These are phyloP conservation scores for Asobara japonica DNA, from an alignment of 1,140 invertebrate species.

Conservation along the genomic window DNA sequence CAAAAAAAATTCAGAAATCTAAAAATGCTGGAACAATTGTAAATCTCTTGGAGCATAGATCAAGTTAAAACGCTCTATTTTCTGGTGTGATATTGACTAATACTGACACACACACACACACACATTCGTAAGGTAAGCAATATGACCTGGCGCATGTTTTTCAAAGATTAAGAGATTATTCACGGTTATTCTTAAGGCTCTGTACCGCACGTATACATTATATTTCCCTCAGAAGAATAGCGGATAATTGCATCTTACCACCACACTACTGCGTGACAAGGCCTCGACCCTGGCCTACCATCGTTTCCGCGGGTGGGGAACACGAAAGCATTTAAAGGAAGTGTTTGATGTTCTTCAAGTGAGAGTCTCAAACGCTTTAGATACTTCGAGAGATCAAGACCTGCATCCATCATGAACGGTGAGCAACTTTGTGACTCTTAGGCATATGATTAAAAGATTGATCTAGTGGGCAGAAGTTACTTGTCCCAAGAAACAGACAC, in stretches of 20 bases:
- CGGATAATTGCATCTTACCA: not conserved
- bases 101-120: not conserved
- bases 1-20: not conserved
- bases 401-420: constrained; percentile 15
- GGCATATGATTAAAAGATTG: not conserved
- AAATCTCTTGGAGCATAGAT: too few species aligned
- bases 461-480: too few species aligned
- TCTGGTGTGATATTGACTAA: not conserved
- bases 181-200: not conserved
- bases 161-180: not conserved
- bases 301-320: not conserved
- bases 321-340: not conserved
- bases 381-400: not conserved
- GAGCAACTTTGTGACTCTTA: not conserved
- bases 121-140: too few species aligned
- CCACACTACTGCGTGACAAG: not conserved
- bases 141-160: not conserved
- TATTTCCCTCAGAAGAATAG: not conserved
- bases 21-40: too few species aligned
- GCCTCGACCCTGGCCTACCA: not conserved
- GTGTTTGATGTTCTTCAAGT: not conserved
- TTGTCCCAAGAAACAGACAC: too few species aligned
- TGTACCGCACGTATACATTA: not conserved
- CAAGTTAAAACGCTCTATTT: not conserved
- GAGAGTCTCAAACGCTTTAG: not conserved